Evolutionary conservation across 2,113 vertebrate genomes (phyloP), one percentile per base, ranked within the genome.

Genomic region (Scomber colias): DNA sequence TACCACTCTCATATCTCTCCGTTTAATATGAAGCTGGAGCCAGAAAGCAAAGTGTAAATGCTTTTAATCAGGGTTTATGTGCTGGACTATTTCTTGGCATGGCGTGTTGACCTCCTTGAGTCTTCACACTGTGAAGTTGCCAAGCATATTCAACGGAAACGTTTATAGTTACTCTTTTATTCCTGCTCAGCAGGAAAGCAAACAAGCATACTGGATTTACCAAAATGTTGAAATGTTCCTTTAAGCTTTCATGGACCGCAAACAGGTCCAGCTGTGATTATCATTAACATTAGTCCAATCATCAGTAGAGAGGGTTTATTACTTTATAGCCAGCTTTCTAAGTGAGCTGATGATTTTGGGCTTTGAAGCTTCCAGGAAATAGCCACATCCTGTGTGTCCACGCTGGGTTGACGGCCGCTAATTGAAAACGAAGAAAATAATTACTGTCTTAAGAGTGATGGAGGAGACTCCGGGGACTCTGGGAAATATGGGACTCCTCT

Each of bases 371-470:
- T 71, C 30, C 60, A 57, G 35, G 56, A 82, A 79, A 73, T 82
- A 83, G 88, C 71, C 78, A 31, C 62, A 2, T 89, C 85, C 80
- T 62, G 64, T 30, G 27, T 79, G 86, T 92, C 89, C 86, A 81
- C 87, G 1, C 75, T 11, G 75, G 83, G 80, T 27, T 84, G 84
- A 76, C 35, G 61, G 76, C 71, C 60, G 77, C 87, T 92, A 92
- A 93, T 92, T 92, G 91, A 93, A 93, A 93, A 88, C 65, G 85
- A 85, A 89, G 77, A 91, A 27, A 92, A 92, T 92, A 90, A 93
- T 93, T 88, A 92, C 86, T 90, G 90, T 91, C 89, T 86, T 89
- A 82, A 89, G 82, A 81, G 89, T 93, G 91, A 93, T 93, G 88
- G 83, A 93, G 85, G 85, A 88, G 70, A 62, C 92, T 56, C 84